Base-by-base conservation (phyloP, 2,113 vertebrate species). In the Pampusana beccarii region DNA sequence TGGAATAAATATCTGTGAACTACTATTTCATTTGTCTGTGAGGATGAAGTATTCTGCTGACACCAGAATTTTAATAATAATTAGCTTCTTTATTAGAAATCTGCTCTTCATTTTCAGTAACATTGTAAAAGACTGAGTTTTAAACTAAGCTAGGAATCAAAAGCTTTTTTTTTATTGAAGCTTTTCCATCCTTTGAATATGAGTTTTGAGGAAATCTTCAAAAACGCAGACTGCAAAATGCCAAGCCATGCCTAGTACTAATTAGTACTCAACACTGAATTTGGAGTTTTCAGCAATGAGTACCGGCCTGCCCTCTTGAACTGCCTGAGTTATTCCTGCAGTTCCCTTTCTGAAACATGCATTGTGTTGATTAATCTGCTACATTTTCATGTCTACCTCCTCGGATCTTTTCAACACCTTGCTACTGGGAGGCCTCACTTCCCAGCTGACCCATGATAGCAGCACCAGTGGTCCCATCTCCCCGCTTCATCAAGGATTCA, bases 201-300 rank as follows among this genome's bases (percentile, higher is more conserved):
- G 93, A 89, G 86, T 96, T 97, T 97, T 96, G 92, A 97, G 90
- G 34, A 96, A 97, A 96, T 97, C 97, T 97, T 98, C 97, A 97
- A 97, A 97, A 96, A 88, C 90, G 94, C 38, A 88, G 69, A 94
- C 96, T 88, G 79, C 94, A 95, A 93, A 97, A 96, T 54, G 58
- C 87, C 93, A 91, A 80, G 79, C 91, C 54, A 33, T 87, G 77
- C 90, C 73, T 83, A 24, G 71, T 79, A 61, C 90, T 97, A 97
- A 97, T 97, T 97, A 96, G 92, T 81, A 92, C 93, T 86, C 86
- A 75, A 96, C 80, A 67, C 74, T 96, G 88, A 95, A 88, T 95
- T 88, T 83, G 85, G 89, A 93, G 31, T 91, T 95, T 91, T 62
- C 62, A 44, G 54, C 58, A 84, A 14, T 0, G 16, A 74, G 90